phyloP scores from a whole-genome alignment of 2,888 invertebrate species.

The Lordiphosa andalusiaca region DNA sequence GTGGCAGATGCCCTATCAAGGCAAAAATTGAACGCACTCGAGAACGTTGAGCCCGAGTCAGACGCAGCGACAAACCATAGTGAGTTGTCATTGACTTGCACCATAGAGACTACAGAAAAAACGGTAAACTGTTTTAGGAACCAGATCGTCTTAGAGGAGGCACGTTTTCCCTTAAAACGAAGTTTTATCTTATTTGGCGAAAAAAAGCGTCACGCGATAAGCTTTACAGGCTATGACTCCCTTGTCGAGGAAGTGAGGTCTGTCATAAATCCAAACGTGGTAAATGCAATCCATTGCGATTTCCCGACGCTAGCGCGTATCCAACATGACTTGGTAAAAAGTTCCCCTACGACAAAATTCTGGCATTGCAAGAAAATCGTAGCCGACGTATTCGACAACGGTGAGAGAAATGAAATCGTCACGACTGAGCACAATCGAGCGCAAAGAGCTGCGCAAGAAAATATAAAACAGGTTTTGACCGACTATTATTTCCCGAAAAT shows the following conservation, averaged over 20 bases:
- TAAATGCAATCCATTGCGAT: constrained; percentile 13
- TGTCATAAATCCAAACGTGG: neutral
- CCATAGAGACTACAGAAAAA: constrained; percentile 5
- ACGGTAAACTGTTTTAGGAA: constrained; percentile 9
- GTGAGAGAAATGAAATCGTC: constrained; percentile 8
- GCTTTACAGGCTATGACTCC: neutral
- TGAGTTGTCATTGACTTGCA: neutral
- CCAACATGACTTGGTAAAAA: no score
- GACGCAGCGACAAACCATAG: neutral
- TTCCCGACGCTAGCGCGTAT: neutral
- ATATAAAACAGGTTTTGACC: constrained; percentile 20
- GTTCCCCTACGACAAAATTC: constrained; percentile 11
- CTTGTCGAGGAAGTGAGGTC: neutral
- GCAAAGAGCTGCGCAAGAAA: constrained; percentile 25
- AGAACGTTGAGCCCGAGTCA: neutral
- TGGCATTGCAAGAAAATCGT: constrained; percentile 14
- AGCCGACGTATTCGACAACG: constrained; percentile 1
- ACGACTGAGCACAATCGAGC: constrained; percentile 12
- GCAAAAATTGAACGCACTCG: no score
- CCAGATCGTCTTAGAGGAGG: constrained; percentile 3
- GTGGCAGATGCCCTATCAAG: neutral
- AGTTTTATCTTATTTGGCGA: constrained; percentile 3
- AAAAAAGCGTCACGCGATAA: constrained; percentile 1
- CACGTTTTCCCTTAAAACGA: constrained; percentile 1
- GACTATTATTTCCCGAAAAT: constrained; percentile 38